phyloP scores from a whole-genome alignment of 1,140 invertebrate genomes.

The Oryctes rhinoceros region DNA sequence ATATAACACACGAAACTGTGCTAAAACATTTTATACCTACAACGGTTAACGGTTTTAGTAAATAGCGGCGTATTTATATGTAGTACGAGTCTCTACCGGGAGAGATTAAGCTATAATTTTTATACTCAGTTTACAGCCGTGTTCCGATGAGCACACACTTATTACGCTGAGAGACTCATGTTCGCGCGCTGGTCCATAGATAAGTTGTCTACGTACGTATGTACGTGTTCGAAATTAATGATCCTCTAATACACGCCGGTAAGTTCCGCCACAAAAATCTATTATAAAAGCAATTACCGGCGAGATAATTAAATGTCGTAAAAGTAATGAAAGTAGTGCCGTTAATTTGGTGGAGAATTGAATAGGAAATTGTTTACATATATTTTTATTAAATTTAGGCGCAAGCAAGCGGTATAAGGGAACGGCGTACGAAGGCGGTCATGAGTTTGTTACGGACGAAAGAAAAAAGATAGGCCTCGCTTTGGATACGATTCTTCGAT shows the following conservation, averaged over 20 bases:
- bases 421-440: not conserved
- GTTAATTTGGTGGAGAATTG: conserved; percentile 2
- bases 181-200: not conserved
- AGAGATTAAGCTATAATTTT: conserved; percentile 15
- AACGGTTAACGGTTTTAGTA: not conserved
- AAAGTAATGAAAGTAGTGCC: conserved; percentile 5
- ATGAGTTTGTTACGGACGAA: not conserved
- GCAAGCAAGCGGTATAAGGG: not conserved
- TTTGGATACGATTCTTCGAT: too few relatives aligned
- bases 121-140: conserved; percentile 9
- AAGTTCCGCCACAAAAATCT: conserved; percentile 3
- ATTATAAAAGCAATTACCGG: conserved; percentile 1
- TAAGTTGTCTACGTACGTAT: not conserved
- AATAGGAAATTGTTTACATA: conserved; percentile 4
- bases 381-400: conserved; percentile 16
- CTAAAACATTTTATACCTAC: conserved; percentile 4
- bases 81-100: not conserved
- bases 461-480: not conserved
- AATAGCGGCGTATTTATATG: not conserved
- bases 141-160: conserved; percentile 8
- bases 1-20: conserved; percentile 4
- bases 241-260: not conserved
- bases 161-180: not conserved
- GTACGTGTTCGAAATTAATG: conserved; percentile 10
- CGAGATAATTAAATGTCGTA: conserved; percentile 9